Percentiles rank a stretch among this genome's conserved stretches.
phyloP scores from a whole-genome alignment of 2,888 invertebrate species.

The Tetragnatha montana region DNA sequence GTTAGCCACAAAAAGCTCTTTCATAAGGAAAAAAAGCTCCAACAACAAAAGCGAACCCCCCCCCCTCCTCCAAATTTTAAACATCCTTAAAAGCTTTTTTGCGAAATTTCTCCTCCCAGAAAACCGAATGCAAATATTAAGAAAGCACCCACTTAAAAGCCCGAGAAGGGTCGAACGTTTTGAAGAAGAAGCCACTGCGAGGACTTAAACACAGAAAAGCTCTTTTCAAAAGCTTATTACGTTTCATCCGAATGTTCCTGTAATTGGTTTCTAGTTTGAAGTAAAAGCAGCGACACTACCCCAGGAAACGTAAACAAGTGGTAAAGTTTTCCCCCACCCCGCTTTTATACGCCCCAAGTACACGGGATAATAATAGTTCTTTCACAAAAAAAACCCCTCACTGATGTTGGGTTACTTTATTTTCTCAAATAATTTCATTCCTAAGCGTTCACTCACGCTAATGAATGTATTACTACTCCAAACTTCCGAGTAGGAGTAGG shows the following conservation, averaged over 20 bases:
- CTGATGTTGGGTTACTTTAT: not conserved
- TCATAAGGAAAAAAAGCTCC: not conserved
- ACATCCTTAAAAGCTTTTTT: constrained; percentile 49
- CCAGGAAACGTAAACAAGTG: constrained; percentile 29
- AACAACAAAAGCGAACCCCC: not conserved
- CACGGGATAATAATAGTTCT: constrained; percentile 24
- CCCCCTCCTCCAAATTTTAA: not conserved
- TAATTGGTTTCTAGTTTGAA: constrained; percentile 54
- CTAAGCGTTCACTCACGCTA: constrained; percentile 16
- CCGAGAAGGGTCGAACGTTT: constrained; percentile 33
- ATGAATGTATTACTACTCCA: constrained; percentile 44
- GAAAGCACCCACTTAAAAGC: constrained; percentile 32
- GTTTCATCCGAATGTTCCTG: constrained; percentile 50
- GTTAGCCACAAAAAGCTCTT: not conserved
- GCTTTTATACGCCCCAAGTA: constrained; percentile 9
- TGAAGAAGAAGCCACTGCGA: constrained; percentile 39
- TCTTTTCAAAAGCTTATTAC: constrained; percentile 52
- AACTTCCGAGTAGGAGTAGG: constrained; percentile 8
- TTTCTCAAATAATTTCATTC: constrained; percentile 19
- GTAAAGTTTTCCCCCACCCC: not conserved
- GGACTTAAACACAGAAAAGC: not conserved
- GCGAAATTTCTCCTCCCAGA: constrained; percentile 41
- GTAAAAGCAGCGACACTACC: constrained; percentile 13
- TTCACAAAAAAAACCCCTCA: not conserved
- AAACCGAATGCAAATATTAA: constrained; percentile 8